Conservation (phyloP, 2,888 invertebrate genomes). For the Escarpia spicata region DNA sequence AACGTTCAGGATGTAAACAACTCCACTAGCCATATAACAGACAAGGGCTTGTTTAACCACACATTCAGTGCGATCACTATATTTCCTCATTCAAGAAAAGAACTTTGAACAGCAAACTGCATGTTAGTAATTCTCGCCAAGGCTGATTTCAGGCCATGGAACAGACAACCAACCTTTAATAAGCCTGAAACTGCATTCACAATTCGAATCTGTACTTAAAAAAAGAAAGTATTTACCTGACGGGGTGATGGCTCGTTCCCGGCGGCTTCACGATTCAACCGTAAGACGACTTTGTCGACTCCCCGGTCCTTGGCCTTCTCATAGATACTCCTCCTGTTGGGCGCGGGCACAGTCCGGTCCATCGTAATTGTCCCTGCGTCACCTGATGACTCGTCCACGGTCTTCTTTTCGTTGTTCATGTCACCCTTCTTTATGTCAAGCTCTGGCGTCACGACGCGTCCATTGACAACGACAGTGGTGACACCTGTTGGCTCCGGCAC, state of each 20-base stretch:
- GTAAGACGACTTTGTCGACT: not conserved
- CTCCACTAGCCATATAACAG: too few relatives aligned
- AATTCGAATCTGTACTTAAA: too few relatives aligned
- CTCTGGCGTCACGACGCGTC: not conserved
- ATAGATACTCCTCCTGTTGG: not conserved
- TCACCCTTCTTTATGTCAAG: not conserved
- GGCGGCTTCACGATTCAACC: conserved; percentile 27
- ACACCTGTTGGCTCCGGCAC: not conserved
- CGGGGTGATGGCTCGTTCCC: conserved; percentile 26
- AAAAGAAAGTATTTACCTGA: conserved; percentile 25
- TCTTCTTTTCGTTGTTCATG: not conserved
- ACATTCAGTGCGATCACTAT: too few relatives aligned
- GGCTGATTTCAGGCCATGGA: too few relatives aligned
- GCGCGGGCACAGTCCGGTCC: not conserved
- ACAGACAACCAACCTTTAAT: too few relatives aligned
- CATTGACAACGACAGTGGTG: not conserved
- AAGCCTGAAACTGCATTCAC: too few relatives aligned
- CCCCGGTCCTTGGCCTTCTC: not conserved
- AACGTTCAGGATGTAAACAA: too few relatives aligned
- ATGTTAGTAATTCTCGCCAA: too few relatives aligned
- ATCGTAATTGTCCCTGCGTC: not conserved
- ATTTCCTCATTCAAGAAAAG: too few relatives aligned
- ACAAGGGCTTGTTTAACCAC: too few relatives aligned
- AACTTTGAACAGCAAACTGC: too few relatives aligned
- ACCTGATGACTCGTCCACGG: not conserved